These are phyloP conservation scores for Nibea albiflora DNA, from an alignment of 2,113 vertebrate species.

Conservation along the genomic window DNA sequence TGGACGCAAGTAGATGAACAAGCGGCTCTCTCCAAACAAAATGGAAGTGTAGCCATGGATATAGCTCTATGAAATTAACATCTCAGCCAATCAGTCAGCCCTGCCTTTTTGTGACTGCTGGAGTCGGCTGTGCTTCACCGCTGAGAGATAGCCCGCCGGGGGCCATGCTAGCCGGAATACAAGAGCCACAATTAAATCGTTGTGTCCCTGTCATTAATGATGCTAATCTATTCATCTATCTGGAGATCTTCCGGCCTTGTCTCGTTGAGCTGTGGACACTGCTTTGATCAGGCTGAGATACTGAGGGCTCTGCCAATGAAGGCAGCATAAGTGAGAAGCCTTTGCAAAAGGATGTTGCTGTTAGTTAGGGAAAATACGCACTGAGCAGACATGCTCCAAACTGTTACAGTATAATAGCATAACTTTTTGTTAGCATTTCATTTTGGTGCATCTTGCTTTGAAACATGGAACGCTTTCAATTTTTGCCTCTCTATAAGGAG, in stretches of 20 bases:
- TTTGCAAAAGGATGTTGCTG: slow-evolving; percentile 24
- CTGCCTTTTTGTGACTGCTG: slow-evolving; percentile 35
- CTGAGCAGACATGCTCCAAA: background rate
- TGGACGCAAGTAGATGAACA: slow-evolving; percentile 51
- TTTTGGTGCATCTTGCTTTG: background rate
- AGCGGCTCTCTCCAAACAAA: slow-evolving; percentile 43
- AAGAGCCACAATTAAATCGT: slow-evolving; percentile 73
- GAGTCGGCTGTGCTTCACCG: slow-evolving; percentile 22
- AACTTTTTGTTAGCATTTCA: background rate
- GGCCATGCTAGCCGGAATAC: slow-evolving; percentile 57
- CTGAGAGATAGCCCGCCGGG: slow-evolving; percentile 55
- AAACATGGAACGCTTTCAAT: background rate
- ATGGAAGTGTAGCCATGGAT: slow-evolving; percentile 65
- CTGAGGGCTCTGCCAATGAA: slow-evolving; percentile 49
- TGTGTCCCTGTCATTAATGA: slow-evolving; percentile 72
- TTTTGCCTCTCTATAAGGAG: background rate
- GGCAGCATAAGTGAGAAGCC: slow-evolving; percentile 45
- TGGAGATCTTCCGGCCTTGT: slow-evolving; percentile 67
- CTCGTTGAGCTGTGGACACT: slow-evolving; percentile 44
- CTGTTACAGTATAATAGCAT: background rate
- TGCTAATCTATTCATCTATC: slow-evolving; percentile 74
- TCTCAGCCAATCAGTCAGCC: slow-evolving; percentile 67
- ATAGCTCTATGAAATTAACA: slow-evolving; percentile 65
- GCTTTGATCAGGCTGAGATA: slow-evolving; percentile 57
- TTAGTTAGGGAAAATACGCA: background rate